Evolutionary conservation across 2,797 vertebrate species (phyloP).

Genomic region (Centroberyx gerrardi): DNA sequence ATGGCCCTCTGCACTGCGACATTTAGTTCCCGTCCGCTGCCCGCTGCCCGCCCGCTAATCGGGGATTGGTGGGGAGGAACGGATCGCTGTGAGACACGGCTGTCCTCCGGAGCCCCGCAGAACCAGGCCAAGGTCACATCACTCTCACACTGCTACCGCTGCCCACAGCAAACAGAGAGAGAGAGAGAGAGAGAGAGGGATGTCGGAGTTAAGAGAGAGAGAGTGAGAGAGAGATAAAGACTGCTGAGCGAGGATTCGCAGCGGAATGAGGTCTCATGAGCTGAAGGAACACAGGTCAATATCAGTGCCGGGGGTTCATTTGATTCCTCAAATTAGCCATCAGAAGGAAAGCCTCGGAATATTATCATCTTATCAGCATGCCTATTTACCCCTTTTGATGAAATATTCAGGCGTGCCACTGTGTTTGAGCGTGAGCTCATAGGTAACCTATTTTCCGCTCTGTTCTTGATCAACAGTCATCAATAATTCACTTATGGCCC

Average conservation of each 20-base stretch:
- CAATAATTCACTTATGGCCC: slow-evolving; percentile 78
- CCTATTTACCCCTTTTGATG: slow-evolving; percentile 71
- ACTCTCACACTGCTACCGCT: slow-evolving; percentile 49
- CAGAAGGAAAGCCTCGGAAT: slow-evolving; percentile 43
- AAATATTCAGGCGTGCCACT: slow-evolving; percentile 71
- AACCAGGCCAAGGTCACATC: slow-evolving; percentile 82
- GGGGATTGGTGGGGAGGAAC: slow-evolving; percentile 69
- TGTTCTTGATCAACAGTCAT: slow-evolving; percentile 80
- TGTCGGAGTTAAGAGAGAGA: slow-evolving; percentile 50
- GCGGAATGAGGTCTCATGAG: slow-evolving; percentile 51
- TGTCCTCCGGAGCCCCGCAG: slow-evolving; percentile 68
- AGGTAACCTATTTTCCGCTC: slow-evolving; percentile 75
- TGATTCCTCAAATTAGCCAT: slow-evolving; percentile 66
- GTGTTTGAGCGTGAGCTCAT: slow-evolving; percentile 53
- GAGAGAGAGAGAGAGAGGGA: slow-evolving; percentile 42
- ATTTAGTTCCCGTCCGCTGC: slow-evolving; percentile 64
- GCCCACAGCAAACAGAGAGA: slow-evolving; percentile 63
- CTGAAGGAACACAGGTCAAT: slow-evolving; percentile 59
- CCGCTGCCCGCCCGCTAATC: slow-evolving; percentile 72
- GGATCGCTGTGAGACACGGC: slow-evolving; percentile 65
- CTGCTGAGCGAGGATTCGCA: slow-evolving; percentile 39
- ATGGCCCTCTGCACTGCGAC: slow-evolving; percentile 78
- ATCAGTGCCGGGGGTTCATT: slow-evolving; percentile 52
- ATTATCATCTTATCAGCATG: slow-evolving; percentile 61
- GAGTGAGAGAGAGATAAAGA: slow-evolving; percentile 51